These are phyloP conservation scores for Tanypteryx hageni DNA, from an alignment of 2,888 invertebrate species.

Conservation along the genomic window DNA sequence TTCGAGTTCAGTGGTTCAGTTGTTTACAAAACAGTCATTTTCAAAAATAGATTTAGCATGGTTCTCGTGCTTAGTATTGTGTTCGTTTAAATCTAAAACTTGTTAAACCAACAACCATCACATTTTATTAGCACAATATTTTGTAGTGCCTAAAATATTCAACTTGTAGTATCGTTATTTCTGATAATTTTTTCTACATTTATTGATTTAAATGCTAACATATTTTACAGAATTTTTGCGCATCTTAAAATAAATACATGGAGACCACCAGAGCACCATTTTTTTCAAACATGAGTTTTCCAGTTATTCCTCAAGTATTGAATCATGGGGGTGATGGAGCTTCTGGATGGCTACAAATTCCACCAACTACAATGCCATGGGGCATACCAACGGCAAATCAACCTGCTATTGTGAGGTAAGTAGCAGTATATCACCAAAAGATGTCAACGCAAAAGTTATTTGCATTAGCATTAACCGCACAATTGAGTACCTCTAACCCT, in stretches of 20 bases:
- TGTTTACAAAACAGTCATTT: too few relatives aligned
- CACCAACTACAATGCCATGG: slow-evolving; percentile 69
- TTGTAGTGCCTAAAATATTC: too few relatives aligned
- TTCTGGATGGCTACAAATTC: slow-evolving; percentile 67
- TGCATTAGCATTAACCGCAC: too few relatives aligned
- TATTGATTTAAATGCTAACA: background rate
- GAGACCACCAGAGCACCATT: slow-evolving; percentile 39
- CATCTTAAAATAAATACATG: background rate
- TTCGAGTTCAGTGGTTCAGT: too few relatives aligned
- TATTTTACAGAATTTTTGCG: slow-evolving; percentile 13
- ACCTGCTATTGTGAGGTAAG: slow-evolving; percentile 67
- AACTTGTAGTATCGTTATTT: background rate
- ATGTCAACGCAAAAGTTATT: too few relatives aligned
- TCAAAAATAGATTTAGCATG: too few relatives aligned
- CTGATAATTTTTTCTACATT: background rate
- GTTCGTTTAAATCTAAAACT: too few relatives aligned
- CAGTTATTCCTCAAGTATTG: slow-evolving; percentile 42
- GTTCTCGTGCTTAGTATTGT: too few relatives aligned
- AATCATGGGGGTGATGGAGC: slow-evolving; percentile 46
- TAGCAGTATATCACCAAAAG: background rate
- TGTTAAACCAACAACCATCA: too few relatives aligned
- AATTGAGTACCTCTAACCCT: too few relatives aligned
- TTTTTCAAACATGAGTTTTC: slow-evolving; percentile 29
- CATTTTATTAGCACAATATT: too few relatives aligned
- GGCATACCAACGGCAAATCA: slow-evolving; percentile 67